phyloP scores from a whole-genome alignment of 2,113 vertebrate species.

The Notarius lentiginosus region DNA sequence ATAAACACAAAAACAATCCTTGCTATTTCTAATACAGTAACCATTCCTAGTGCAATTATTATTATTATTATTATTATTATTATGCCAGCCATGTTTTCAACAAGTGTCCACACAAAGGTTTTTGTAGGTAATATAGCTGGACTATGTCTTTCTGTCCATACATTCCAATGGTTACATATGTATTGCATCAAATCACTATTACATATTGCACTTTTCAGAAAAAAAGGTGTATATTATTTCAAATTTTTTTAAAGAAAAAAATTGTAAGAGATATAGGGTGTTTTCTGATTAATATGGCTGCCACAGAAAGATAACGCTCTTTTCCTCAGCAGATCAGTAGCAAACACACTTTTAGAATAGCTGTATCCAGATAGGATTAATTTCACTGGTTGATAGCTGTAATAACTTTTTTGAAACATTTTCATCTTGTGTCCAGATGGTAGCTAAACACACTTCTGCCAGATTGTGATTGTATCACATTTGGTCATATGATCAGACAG shows the following conservation, averaged over 20 bases:
- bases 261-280: conserved; percentile 39
- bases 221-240: background rate
- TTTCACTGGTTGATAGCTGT: background rate
- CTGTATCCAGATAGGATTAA: background rate
- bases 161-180: conserved; percentile 29
- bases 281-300: conserved; percentile 33
- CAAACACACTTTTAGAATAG: background rate
- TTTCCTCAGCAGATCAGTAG: background rate
- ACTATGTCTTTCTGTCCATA: conserved; percentile 24
- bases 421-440: background rate
- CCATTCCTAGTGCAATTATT: conserved; percentile 44
- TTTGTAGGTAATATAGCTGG: background rate
- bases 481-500: background rate
- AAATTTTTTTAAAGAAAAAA: background rate
- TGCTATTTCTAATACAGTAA: conserved; percentile 42
- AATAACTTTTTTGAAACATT: background rate
- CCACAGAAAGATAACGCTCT: conserved; percentile 9
- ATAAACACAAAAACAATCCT: conserved; percentile 37
- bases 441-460: background rate
- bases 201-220: conserved; percentile 43
- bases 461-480: background rate
- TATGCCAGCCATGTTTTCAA: conserved; percentile 32
- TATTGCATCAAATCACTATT: conserved; percentile 39
- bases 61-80: conserved; percentile 35
- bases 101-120: conserved; percentile 25